Percentiles rank a stretch among this genome's conserved stretches.
phyloP scores from a whole-genome alignment of 2,797 vertebrate genomes.

The Gymnoscopelus braueri region DNA sequence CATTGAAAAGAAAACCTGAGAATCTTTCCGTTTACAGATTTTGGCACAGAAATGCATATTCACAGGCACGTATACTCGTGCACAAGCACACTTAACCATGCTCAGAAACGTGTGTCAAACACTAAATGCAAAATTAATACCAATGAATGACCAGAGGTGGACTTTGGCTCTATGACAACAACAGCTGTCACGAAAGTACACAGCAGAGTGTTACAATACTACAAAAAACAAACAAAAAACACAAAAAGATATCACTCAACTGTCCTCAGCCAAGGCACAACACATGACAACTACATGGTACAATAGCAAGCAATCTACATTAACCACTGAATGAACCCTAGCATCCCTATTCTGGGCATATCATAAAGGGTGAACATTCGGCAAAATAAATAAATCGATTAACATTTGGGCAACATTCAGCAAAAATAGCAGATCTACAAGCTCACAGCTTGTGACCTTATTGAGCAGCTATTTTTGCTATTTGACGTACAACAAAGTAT shows the following conservation, averaged over 20 bases:
- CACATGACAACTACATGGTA: slow-evolving; percentile 2
- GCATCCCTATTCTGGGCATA: too few relatives aligned
- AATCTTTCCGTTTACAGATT: slow-evolving; percentile 28
- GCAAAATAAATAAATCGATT: neutral
- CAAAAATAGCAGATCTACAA: neutral
- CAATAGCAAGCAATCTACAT: neutral
- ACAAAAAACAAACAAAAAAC: slow-evolving; percentile 2
- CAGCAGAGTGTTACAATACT: slow-evolving; percentile 2
- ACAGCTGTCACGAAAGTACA: neutral
- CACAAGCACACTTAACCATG: slow-evolving; percentile 8
- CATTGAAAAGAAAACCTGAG: too few relatives aligned
- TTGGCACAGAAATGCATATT: slow-evolving; percentile 34
- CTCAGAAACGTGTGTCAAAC: neutral
- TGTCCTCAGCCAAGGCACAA: slow-evolving; percentile 8
- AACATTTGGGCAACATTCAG: neutral
- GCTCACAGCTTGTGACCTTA: neutral
- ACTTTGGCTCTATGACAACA: neutral
- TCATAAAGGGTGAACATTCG: neutral
- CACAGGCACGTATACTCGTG: neutral
- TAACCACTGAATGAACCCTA: neutral
- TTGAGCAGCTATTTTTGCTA: too few relatives aligned
- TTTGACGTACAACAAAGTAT: too few relatives aligned
- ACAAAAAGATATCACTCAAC: neutral
- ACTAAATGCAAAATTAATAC: slow-evolving; percentile 10
- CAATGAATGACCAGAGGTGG: neutral